phyloP scores from a whole-genome alignment of 92 coral and sea anemone genomes.

The Phymanthus crucifer region DNA sequence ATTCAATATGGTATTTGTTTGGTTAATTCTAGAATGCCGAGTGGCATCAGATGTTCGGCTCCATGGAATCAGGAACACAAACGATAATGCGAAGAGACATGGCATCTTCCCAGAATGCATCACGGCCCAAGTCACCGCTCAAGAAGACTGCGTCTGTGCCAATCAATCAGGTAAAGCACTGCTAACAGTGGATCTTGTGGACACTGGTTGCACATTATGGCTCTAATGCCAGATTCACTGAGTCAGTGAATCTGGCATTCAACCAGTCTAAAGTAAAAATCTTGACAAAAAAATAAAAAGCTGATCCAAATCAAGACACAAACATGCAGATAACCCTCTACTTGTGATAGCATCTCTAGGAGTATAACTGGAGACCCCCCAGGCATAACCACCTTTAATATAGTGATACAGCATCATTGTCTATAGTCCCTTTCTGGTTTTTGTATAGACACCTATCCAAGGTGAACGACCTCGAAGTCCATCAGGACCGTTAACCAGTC shows the following conservation, averaged over 20 bases:
- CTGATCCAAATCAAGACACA: neutral
- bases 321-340: no score
- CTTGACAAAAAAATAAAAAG: no score
- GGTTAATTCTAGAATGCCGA: constrained; percentile 76
- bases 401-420: neutral
- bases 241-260: no score
- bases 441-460: neutral
- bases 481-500: constrained; percentile 23
- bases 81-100: constrained; percentile 53
- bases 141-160: constrained; percentile 78
- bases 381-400: no score
- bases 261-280: no score
- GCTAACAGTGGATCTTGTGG: no score
- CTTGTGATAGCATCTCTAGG: no score
- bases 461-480: constrained; percentile 37
- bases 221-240: no score
- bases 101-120: constrained; percentile 53
- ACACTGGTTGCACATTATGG: no score
- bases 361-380: no score
- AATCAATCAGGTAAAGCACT: constrained; percentile 23
- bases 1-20: neutral
- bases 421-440: neutral
- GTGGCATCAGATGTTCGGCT: constrained; percentile 99
- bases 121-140: constrained; percentile 78
- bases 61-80: constrained; percentile 49